Base-by-base conservation (phyloP, 2,113 vertebrate species). In the Ageneiosus marmoratus region DNA sequence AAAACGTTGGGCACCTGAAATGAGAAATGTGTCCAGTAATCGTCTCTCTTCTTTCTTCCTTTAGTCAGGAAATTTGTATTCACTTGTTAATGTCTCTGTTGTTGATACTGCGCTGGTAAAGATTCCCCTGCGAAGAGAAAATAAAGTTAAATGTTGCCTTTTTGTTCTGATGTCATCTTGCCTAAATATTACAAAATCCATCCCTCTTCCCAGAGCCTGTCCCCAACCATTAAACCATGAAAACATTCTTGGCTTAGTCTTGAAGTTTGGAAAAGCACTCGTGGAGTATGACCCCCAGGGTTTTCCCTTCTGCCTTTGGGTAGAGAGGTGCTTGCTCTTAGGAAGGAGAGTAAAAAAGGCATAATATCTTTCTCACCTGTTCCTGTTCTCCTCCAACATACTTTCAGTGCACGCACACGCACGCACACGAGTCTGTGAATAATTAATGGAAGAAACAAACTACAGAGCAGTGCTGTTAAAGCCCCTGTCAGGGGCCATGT, bases 381-480 rank as follows among this genome's bases (percentile, higher is more conserved):
- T 86, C 81, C 77, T 77, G 56, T 41, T 63, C 69, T 76, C 16
- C 79, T 29, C 44, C 62, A 58, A 76, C 63, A 22, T 41, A 5
- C 37, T 41, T 41, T 41, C 37, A 41, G 37, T 5, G 5, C 60
- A 63, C 34, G 8, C 48, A 27, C 44, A 37, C 67, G n/a, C 75
- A 44, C 77, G 70, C 46, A 56, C 65, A 20, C 72, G 37, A 75
- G 76, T 77, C 84, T 85, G 87, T 89, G 83, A 87, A 89, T 90
- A 89, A 91, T 91, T 88, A 90, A 92, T 91, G 82, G 77, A 77
- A 90, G 82, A 63, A 77, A 37, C 69, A 84, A 32, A 77, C 79
- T 48, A 73, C 55, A 87, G 87, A 81, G 84, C 20, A 53, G 78
- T 0, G 81, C 73, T 81, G 84, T 88, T 82, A 81, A 80, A 83